Evolutionary conservation across 2,888 invertebrate species (phyloP), one percentile per base, ranked within the genome.

Genomic region (Empis stercorea): DNA sequence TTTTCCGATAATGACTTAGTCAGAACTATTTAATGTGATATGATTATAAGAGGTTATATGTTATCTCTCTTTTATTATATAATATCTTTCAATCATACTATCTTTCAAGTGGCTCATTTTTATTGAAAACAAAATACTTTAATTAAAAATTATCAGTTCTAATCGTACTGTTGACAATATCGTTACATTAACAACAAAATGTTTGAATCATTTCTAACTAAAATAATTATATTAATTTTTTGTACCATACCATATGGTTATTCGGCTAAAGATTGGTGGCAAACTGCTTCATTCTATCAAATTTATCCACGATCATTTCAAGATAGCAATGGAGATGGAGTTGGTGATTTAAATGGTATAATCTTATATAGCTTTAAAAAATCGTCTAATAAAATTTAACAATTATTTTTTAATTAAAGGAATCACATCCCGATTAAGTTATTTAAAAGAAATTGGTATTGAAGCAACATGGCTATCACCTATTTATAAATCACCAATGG

Each of bases 231-330:
- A 36, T 5, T 36, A 16, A 9, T 36, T 15, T 14, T 7, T 7
- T 15, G 16, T 10, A 17, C 17, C 17, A 37, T 7, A 37, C 4
- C 9, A 17, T 2, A 13, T 6, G 5, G 17, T 17, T 4, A 36
- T 36, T 10, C 14, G 3, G 14, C 6, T 20, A 17, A 38, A 17
- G 81, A 86, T 57, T 94, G 94, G 94, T 92, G 87, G 84, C 76
- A 87, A 63, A 80, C 79, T 51, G 79, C 81, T 37, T 73, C 81
- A 1, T 74, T 89, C 30, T 94, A 94, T 68, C 88, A 93, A 68
- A 81, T 91, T 51, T 87, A 88, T 63, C 85, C 88, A 0, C 73
- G 85, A 49, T 87, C 91, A 1, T 93, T 87, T 68, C 80, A 80
- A 61, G 94, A 95, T 63, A 79, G 79, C 43, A 71, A 87, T 63